Base-by-base conservation (phyloP, 2,797 vertebrate species). In the Graptemys geographica region DNA sequence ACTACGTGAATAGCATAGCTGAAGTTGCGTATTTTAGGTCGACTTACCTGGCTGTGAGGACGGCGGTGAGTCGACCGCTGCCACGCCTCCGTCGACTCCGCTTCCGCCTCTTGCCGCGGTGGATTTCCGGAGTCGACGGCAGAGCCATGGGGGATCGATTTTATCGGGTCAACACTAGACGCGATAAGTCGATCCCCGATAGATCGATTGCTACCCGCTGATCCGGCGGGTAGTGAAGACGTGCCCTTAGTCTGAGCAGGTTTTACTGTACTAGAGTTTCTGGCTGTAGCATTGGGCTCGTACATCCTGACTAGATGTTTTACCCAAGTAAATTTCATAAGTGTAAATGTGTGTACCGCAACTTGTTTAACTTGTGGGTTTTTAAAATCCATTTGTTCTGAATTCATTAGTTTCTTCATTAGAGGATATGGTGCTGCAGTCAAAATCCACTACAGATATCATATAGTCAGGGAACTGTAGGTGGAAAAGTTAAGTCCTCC, bases 201-300 rank as follows among this genome's bases (percentile, higher is more conserved):
- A 41, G 41, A 5, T 41, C 5, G 41, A 41, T 41, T 41, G 41
- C 41, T 41, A 41, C 41, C 41, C 41, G 5, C 41, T 41, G 41
- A 41, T 41, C 41, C 41, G 5, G 41, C 41, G 41, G 41, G 41
- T 5, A 41, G 41, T 41, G 41, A 41, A 41, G 41, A 41, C 41
- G 41, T 41, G 41, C 41, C 41, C 41, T 41, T 91, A 95, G 91
- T 91, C 83, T 88, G 78, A 90, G 53, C 89, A 82, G 41, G 94
- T 86, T 25, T 62, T 89, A 62, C 84, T 87, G 74, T 57, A 88
- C 78, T 74, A 25, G 95, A 91, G 57, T 37, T 90, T 33, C 81
- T 94, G 92, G 89, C 82, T 31, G 47, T 11, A 25, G 15, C 44
- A 28, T 89, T 86, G 93, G 80, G 79, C 90, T 96, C 5, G 0